A percentile compares a stretch with the other conserved stretches of the same genome.
Evolutionary conservation across 1,140 invertebrate genomes (phyloP).

Genomic region (Rhopalosiphum padi): DNA sequence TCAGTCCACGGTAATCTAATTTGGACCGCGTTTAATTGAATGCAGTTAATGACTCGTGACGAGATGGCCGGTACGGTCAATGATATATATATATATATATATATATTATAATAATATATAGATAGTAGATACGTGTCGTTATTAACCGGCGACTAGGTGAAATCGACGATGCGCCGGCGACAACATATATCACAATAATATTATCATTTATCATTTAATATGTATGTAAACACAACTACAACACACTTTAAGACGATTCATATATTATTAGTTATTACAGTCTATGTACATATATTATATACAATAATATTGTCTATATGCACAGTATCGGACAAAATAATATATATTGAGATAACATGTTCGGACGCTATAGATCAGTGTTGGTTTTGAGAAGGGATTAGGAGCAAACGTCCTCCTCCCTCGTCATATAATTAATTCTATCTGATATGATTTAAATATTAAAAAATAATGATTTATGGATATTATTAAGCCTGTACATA

Average conservation of each 20-base stretch:
- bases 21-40: constrained; percentile 15
- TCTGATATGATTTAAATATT: background rate
- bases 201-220: background rate
- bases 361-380: background rate
- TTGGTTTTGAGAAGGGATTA: too few species aligned
- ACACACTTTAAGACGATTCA: background rate
- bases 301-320: background rate
- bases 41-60: constrained; percentile 29
- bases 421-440: background rate
- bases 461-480: background rate
- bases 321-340: background rate
- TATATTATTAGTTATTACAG: background rate
- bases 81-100: background rate
- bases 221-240: background rate
- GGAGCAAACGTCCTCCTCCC: too few species aligned
- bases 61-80: background rate
- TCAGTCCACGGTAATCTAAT: background rate
- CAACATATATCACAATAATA: background rate
- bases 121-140: background rate
- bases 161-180: background rate
- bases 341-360: background rate
- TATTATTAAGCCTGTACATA: too few species aligned
- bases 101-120: background rate
- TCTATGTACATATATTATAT: background rate
- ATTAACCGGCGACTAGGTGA: background rate